phyloP scores from a whole-genome alignment of 2,113 vertebrate species.

The Brachyistius frenatus region DNA sequence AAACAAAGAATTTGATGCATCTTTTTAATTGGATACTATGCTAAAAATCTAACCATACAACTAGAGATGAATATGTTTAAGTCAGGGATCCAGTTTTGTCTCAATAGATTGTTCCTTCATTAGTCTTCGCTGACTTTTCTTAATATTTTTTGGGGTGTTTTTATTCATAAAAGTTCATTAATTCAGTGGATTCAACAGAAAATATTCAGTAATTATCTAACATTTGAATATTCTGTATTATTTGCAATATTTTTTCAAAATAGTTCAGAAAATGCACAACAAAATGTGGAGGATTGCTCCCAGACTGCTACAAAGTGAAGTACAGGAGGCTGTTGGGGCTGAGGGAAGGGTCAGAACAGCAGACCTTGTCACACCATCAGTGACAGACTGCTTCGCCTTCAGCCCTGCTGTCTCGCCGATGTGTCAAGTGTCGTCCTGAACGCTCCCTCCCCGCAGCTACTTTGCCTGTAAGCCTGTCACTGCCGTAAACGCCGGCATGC shows the following conservation, averaged over 20 bases:
- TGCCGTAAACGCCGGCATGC: constrained; percentile 41
- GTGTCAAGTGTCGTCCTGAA: constrained; percentile 65
- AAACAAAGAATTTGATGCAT: too few relatives aligned
- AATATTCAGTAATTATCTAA: too few relatives aligned
- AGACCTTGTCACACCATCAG: constrained; percentile 47
- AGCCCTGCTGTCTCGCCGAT: constrained; percentile 58
- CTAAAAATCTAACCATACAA: too few relatives aligned
- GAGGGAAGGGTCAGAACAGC: constrained; percentile 53
- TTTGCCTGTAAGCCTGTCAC: constrained; percentile 30
- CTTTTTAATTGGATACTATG: too few relatives aligned
- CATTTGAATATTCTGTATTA: not conserved
- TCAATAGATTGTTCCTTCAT: too few relatives aligned
- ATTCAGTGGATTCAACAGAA: too few relatives aligned
- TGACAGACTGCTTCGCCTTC: constrained; percentile 47
- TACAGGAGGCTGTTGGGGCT: not conserved
- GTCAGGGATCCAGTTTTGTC: too few relatives aligned
- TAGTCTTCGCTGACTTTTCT: too few relatives aligned
- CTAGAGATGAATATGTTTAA: too few relatives aligned
- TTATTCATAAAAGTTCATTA: too few relatives aligned
- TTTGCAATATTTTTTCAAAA: not conserved
- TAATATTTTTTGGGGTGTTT: too few relatives aligned
- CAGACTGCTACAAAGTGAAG: constrained; percentile 2
- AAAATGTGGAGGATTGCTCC: not conserved
- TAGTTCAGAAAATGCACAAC: not conserved
- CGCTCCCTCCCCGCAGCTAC: constrained; percentile 48